Percentiles rank a stretch among this genome's conserved stretches.
Evolutionary conservation across 2,113 vertebrate genomes (phyloP).

Genomic region (Hippocampus guttulatus): DNA sequence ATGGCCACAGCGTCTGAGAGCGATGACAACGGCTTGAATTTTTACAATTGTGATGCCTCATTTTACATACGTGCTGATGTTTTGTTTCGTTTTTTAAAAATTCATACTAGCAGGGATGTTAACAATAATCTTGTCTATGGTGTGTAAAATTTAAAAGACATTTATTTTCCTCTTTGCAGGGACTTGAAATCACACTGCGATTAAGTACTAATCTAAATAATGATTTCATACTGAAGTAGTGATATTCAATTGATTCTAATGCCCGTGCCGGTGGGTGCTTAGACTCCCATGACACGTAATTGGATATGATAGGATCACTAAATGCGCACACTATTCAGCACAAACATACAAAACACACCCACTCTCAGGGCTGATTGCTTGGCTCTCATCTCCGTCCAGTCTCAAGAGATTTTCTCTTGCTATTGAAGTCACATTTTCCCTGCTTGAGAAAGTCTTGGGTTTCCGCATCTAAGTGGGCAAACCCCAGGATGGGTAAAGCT

Average conservation of each 20-base stretch:
- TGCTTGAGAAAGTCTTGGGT: slow-evolving; percentile 45
- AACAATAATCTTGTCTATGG: too few relatives aligned
- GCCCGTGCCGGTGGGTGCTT: slow-evolving; percentile 18
- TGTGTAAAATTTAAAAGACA: too few relatives aligned
- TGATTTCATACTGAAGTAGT: slow-evolving; percentile 11
- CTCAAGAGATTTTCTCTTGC: slow-evolving; percentile 31
- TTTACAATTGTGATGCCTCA: too few relatives aligned
- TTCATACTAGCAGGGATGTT: too few relatives aligned
- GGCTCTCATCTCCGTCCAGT: slow-evolving; percentile 38
- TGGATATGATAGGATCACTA: slow-evolving; percentile 33
- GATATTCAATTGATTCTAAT: slow-evolving; percentile 23
- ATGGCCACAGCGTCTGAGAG: too few relatives aligned
- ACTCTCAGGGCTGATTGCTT: slow-evolving; percentile 44
- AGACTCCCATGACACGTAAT: slow-evolving; percentile 26
- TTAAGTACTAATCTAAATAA: not conserved
- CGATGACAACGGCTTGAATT: too few relatives aligned
- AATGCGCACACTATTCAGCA: slow-evolving; percentile 11
- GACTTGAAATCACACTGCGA: too few relatives aligned
- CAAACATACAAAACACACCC: slow-evolving; percentile 23
- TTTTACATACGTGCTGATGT: too few relatives aligned
- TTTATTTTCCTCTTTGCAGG: too few relatives aligned
- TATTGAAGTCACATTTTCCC: slow-evolving; percentile 50
- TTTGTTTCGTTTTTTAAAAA: too few relatives aligned
- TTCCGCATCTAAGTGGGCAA: slow-evolving; percentile 53
- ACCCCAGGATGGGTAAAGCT: slow-evolving; percentile 50